Conservation (phyloP, 2,888 invertebrate genomes). For the Drosophila diplacantha region DNA sequence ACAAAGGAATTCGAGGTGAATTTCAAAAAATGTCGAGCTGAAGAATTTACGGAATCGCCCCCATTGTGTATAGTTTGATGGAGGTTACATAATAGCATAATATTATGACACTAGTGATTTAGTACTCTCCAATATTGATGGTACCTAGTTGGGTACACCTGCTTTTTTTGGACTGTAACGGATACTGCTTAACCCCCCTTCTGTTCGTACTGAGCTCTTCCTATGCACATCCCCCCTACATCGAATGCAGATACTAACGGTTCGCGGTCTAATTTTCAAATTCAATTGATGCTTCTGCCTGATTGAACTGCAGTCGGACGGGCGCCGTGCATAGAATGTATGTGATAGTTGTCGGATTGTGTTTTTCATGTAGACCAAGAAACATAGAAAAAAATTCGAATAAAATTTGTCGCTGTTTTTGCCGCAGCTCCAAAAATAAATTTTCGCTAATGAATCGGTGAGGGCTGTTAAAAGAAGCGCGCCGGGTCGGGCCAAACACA, state of each 20-base stretch:
- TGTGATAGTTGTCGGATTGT: constrained; percentile 42
- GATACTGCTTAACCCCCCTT: not conserved
- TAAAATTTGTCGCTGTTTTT: constrained; percentile 61
- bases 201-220: not conserved
- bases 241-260: constrained; percentile 1
- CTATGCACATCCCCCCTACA: constrained; percentile 11
- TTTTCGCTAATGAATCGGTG: constrained; percentile 53
- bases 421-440: constrained; percentile 69
- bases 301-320: constrained; percentile 40
- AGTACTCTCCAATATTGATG: not conserved
- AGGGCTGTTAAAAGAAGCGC: constrained; percentile 44
- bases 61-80: not conserved
- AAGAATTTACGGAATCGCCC: not conserved
- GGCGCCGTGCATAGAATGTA: constrained; percentile 12
- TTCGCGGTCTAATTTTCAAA: constrained; percentile 12
- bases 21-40: not conserved
- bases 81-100: constrained; percentile 47
- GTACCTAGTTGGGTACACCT: too few relatives aligned
- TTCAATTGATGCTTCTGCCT: constrained; percentile 34
- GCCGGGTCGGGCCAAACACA: constrained; percentile 43
- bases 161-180: not conserved
- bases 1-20: not conserved
- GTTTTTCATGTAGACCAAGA: constrained; percentile 28
- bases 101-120: not conserved
- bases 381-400: constrained; percentile 35